These are phyloP conservation scores for Phrynocephalus forsythii DNA, from an alignment of 2,797 vertebrate species.

Conservation along the genomic window DNA sequence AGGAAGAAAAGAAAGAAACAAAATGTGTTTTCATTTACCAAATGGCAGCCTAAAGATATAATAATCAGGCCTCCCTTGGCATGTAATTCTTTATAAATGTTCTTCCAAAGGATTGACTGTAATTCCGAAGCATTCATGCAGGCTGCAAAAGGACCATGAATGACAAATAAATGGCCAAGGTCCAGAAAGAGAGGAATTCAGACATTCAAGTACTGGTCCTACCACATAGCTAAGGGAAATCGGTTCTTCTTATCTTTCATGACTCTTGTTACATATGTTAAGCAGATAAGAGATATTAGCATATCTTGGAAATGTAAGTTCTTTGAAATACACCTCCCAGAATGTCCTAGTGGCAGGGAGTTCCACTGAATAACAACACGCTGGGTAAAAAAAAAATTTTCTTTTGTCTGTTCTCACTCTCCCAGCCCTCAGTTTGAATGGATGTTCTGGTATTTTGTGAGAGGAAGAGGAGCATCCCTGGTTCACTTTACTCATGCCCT, in stretches of 20 bases:
- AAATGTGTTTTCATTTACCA: conserved; percentile 13
- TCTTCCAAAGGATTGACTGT: neutral
- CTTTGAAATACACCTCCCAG: neutral
- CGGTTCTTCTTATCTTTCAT: rapidly evolving
- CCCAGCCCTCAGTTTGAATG: too few relatives aligned
- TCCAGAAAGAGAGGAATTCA: neutral
- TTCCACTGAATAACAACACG: too few relatives aligned
- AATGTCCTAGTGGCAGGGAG: neutral
- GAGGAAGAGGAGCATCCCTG: too few relatives aligned
- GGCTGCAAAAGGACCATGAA: rapidly evolving
- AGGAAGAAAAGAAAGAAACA: neutral
- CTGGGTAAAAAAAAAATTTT: too few relatives aligned
- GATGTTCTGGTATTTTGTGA: too few relatives aligned
- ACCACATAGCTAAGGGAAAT: neutral
- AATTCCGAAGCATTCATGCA: neutral
- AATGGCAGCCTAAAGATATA: neutral
- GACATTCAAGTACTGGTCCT: neutral
- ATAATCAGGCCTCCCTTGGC: neutral
- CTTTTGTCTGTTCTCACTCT: too few relatives aligned
- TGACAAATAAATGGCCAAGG: neutral
- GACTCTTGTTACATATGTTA: neutral
- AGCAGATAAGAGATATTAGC: neutral
- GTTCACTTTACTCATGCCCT: too few relatives aligned
- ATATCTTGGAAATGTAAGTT: neutral
- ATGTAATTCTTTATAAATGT: neutral